Evolutionary conservation across 2,888 invertebrate genomes (phyloP).

Genomic region (Caenorhabditis japonica): DNA sequence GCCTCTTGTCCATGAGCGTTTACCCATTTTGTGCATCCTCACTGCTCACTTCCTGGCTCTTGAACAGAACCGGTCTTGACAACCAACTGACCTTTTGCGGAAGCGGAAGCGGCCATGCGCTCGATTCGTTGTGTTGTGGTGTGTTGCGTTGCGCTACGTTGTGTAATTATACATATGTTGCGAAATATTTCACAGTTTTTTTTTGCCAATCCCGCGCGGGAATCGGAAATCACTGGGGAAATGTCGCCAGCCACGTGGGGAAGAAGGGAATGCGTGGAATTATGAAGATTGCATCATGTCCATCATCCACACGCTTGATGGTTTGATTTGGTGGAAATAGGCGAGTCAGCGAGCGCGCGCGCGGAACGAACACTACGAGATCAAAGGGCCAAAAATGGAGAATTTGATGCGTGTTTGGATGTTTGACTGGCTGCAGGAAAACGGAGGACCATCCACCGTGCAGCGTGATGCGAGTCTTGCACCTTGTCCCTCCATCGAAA

Average conservation of each 20-base stretch:
- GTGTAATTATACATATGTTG: too few species aligned
- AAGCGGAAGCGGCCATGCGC: constrained; percentile 15
- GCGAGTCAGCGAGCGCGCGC: too few species aligned
- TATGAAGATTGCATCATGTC: background rate
- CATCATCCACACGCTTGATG: constrained; percentile 14
- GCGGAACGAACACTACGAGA: constrained; percentile 16
- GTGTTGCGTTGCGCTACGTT: too few species aligned
- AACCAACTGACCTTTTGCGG: constrained; percentile 39
- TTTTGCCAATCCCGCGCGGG: constrained; percentile 19
- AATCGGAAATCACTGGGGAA: constrained; percentile 9
- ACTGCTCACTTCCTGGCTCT: constrained; percentile 11
- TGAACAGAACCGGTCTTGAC: constrained; percentile 26
- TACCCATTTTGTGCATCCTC: constrained; percentile 19
- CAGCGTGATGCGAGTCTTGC: background rate
- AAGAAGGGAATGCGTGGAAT: constrained; percentile 16
- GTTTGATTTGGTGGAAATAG: constrained; percentile 31
- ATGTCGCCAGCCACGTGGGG: constrained; percentile 35
- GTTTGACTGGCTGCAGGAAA: constrained; percentile 5
- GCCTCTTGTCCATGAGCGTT: too few species aligned
- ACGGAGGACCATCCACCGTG: constrained; percentile 5
- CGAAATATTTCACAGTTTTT: constrained; percentile 39
- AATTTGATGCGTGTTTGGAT: constrained; percentile 17
- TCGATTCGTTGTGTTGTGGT: too few species aligned
- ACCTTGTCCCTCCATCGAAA: background rate
- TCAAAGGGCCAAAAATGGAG: constrained; percentile 30